Base-by-base conservation (phyloP, 2,797 vertebrate species). In the Hippocampus kuda region DNA sequence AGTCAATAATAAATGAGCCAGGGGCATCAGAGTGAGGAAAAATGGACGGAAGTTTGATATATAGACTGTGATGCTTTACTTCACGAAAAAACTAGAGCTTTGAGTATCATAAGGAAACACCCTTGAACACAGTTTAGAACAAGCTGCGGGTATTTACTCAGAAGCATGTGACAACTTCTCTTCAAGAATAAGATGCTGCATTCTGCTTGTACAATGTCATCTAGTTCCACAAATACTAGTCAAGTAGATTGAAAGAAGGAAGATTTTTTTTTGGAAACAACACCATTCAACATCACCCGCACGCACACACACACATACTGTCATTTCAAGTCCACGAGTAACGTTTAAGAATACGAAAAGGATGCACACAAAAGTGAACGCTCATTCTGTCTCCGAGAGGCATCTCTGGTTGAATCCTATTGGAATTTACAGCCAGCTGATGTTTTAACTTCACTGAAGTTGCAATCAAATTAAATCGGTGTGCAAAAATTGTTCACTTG, bases 401-500 rank as follows among this genome's bases (percentile, higher is more conserved):
- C 84, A 86, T 79, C 81, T 86, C 81, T 85, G 84, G 82, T 84
- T 82, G 83, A 84, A 80, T 76, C 69, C 70, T 72, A 18, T 66
- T 71, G 77, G 60, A 71, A 44, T 73, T 67, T 44, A 75, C 22
- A 20, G 67, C 70, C 69, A 68, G 57, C n/a, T 75, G 72, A 79
- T 70, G 12, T 62, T 76, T 82, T 85, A 83, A 89, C 86, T 89
- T 89, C 86, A 89, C 27, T 89, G 86, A 88, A 88, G 87, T 90
- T 86, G 75, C 77, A 75, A 70, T 81, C 73, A 82, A 80, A 77
- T 22, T 72, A 74, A 74, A 72, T 74, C 70, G 0, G 53, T 85
- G 83, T 84, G 86, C 84, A 85, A 59, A 77, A 56, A 59, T 2
- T 64, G 67, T 67, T 77, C 5, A 13, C 65, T 81, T 41, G 54